Base-by-base conservation (phyloP, 2,888 invertebrate species). In the Drosophila niveifrons region DNA sequence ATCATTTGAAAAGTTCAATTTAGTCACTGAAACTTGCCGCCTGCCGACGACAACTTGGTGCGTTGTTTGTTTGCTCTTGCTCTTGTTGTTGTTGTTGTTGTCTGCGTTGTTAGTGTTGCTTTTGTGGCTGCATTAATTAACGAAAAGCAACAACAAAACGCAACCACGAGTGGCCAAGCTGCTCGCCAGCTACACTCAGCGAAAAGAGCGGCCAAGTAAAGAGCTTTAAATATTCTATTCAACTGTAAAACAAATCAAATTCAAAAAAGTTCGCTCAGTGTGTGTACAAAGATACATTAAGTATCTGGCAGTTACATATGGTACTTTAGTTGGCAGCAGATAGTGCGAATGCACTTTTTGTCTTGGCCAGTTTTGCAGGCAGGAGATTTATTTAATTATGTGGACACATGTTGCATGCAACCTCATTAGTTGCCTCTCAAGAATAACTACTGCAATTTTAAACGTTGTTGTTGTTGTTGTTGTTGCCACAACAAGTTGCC, bases 381-480 rank as follows among this genome's bases (percentile, higher is more conserved):
- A 28, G 73, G 62, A 73, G 77, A 73, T 80, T 86, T 80, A 86
- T 76, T 86, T 86, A 86, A 80, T 80, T 86, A 82, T 80, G 80
- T 61, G 61, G 76, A 80, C 83, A 82, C 80, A 82, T 86, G 80
- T 76, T 77, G 74, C 63, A 63, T 63, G 63, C 75, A 73, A 78
- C 69, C 78, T 78, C 75, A 78, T 78, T 78, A 78, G 75, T 63
- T 41, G 39, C 66, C 58, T 34, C 88, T 69, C 75, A 84, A 80
- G 82, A 84, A 75, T 69, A 85, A 58, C 84, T 72, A 71, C 61
- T 44, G 18, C 17, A 18, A 10, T 44, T 6, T 17, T 11, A 18
- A 6, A 3, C n/a, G 39, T 13, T 13, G 44, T 18, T 44, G 43
- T 18, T 44, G 43, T 1, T 18, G 43, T 17, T 17, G 43, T 43